These are phyloP conservation scores for Mobula hypostoma DNA, from an alignment of 2,113 vertebrate species.

Conservation along the genomic window DNA sequence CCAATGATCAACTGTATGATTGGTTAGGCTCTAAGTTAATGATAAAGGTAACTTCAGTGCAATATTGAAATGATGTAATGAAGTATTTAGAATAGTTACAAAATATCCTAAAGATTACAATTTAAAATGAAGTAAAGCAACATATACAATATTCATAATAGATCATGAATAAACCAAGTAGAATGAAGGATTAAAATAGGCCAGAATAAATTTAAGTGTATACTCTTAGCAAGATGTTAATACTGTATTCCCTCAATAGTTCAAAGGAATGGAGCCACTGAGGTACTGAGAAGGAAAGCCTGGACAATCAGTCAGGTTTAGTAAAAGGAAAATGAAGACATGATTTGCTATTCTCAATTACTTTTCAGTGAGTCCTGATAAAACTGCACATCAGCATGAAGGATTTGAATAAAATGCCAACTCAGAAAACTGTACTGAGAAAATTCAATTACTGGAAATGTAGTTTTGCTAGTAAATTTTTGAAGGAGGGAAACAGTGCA, in stretches of 20 bases:
- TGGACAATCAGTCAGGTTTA: background rate
- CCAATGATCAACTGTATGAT: background rate
- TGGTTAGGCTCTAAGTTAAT: background rate
- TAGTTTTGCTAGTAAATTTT: constrained; percentile 6
- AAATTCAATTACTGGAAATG: background rate
- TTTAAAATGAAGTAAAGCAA: background rate
- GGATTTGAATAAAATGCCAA: background rate
- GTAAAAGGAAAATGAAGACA: background rate
- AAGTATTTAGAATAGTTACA: background rate
- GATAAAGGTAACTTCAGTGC: background rate
- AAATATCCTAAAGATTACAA: background rate
- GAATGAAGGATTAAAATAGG: background rate
- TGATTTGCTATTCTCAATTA: background rate
- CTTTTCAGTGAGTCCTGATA: background rate
- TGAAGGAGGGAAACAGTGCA: background rate
- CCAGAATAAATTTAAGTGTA: background rate
- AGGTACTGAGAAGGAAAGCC: background rate
- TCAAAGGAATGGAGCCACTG: background rate
- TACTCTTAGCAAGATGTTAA: background rate
- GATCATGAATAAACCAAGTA: background rate
- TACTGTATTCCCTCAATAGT: background rate
- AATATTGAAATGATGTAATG: background rate
- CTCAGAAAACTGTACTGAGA: background rate
- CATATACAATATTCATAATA: background rate
- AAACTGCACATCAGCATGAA: background rate